Evolutionary conservation across 2,797 vertebrate species (phyloP).

Genomic region (Bucorvus abyssinicus): DNA sequence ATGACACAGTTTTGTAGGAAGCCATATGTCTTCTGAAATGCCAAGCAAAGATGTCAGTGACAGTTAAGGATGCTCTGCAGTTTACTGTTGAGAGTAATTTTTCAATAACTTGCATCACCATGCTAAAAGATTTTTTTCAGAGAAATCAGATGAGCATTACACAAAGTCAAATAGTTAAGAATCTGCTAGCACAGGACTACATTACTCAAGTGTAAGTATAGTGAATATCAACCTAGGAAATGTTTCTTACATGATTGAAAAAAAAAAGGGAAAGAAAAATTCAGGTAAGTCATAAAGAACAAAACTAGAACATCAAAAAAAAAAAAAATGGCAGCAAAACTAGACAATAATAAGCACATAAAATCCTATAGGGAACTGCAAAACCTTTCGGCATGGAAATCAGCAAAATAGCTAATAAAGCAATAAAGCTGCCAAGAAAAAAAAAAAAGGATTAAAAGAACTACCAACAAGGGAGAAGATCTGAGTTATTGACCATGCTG

Average conservation of each 20-base stretch:
- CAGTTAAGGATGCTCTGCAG: constrained; percentile 18
- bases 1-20: neutral
- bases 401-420: constrained; percentile 15
- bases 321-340: neutral
- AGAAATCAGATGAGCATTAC: neutral
- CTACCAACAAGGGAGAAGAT: neutral
- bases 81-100: constrained; percentile 1
- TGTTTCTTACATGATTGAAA: neutral
- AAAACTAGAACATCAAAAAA: neutral
- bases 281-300: neutral
- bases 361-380: neutral
- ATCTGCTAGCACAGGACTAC: neutral
- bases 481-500: neutral
- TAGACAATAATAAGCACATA: neutral
- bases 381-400: neutral
- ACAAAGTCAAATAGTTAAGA: neutral
- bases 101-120: neutral
- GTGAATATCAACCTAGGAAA: neutral
- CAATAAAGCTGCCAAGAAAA: neutral
- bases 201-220: neutral
- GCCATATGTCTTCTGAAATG: constrained; percentile 45
- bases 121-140: neutral
- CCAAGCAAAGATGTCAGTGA: constrained; percentile 15
- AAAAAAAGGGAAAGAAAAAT: neutral
- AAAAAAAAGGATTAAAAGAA: neutral